phyloP scores from a whole-genome alignment of 2,113 vertebrate genomes.

The Epinephelus moara region DNA sequence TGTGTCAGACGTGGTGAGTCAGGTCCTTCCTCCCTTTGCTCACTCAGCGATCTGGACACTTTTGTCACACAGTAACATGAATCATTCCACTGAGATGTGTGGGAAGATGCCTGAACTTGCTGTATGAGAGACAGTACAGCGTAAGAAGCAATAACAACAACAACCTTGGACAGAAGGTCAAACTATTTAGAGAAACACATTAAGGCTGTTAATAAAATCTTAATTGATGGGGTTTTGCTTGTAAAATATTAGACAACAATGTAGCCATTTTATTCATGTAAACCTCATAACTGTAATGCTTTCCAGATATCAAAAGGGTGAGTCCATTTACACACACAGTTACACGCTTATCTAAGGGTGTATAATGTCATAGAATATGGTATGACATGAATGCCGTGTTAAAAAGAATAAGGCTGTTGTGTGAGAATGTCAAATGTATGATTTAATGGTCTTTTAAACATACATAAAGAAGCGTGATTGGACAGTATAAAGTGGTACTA shows the following conservation, averaged over 20 bases:
- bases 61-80: slow-evolving; percentile 22
- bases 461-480: not conserved
- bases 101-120: slow-evolving; percentile 29
- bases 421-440: too few species aligned
- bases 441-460: not conserved
- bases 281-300: not conserved
- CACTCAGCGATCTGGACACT: slow-evolving; percentile 17
- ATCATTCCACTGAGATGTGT: slow-evolving; percentile 38
- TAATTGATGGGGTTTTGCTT: not conserved
- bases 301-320: not conserved
- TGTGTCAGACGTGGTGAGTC: not conserved
- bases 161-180: not conserved
- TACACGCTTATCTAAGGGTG: not conserved
- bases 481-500: not conserved
- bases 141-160: not conserved
- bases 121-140: not conserved
- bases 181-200: not conserved
- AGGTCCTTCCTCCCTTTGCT: not conserved
- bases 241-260: not conserved
- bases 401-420: not conserved
- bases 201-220: not conserved
- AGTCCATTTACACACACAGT: not conserved
- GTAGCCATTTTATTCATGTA: not conserved
- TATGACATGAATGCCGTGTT: not conserved
- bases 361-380: not conserved